Base-by-base conservation (phyloP, 2,113 vertebrate species). In the Lepisosteus osseus region DNA sequence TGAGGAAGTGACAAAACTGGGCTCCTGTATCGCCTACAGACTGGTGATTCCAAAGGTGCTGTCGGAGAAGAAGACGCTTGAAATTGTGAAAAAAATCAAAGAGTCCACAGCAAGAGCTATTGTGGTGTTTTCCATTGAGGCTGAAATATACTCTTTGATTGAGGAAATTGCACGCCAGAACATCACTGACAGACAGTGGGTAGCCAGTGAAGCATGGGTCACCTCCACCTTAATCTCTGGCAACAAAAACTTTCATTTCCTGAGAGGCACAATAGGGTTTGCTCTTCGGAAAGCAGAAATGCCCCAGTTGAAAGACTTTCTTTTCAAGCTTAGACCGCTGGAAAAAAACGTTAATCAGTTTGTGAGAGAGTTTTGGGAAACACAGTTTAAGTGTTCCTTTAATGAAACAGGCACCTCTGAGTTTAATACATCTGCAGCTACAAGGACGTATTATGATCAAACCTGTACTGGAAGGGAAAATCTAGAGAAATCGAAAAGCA, bases 161-260 rank as follows among this genome's bases (percentile, higher is more conserved):
- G 78, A 83, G 12, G 81, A 86, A 67, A 67, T 82, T 14, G 55
- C 78, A 2, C 45, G 43, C 11, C 85, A 86, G 67, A 84, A 86
- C 12, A 57, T 86, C 66, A 85, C 78, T 0, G 77, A 72, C 3
- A 84, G 76, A 74, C 78, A 82, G 45, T 84, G 81, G 85, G 71
- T 86, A 41, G 85, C 83, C n/a, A 82, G 83, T 14, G 83, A 84
- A 66, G 80, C 81, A 12, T 83, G 85, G 83, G 70, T 83, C 61
- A 86, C 83, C 17, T 80, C 83, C 45, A 80, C 80, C 17, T 77
- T 76, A 47, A 71, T 84, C 61, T 80, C 77, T 17, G 75, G 59
- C 51, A 71, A 57, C 51, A 65, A 78, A 44, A 74, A 78, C 62
- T 77, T 74, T 12, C 70, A 74, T 17, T 78, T 71, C 45, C 75